A percentile compares a stretch with the other conserved stretches of the same genome.
Conservation (phyloP, 2,888 invertebrate species). For the Sialis lutaria region DNA sequence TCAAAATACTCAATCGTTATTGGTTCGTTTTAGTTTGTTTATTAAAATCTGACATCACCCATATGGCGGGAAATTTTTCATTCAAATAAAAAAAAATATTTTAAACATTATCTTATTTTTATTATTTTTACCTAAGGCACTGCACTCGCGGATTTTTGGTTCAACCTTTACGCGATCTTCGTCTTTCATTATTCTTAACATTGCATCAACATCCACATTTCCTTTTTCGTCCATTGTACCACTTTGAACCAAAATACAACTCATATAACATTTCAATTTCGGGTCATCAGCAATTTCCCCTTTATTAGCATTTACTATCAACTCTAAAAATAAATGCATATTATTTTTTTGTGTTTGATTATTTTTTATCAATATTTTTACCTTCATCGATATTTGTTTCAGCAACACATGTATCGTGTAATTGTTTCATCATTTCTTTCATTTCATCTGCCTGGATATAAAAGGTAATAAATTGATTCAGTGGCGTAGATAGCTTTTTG, state of each 20-base stretch:
- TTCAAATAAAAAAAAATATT: too few species aligned
- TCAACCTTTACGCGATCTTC: constrained; percentile 12
- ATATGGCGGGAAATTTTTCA: too few species aligned
- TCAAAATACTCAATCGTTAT: too few species aligned
- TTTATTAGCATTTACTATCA: constrained; percentile 14
- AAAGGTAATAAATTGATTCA: too few species aligned
- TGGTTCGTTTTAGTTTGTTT: too few species aligned
- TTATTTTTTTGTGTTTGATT: background rate
- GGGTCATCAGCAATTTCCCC: constrained; percentile 14
- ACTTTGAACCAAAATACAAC: constrained; percentile 16
- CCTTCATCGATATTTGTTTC: constrained; percentile 24
- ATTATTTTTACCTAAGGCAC: constrained; percentile 10
- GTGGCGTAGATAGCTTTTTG: too few species aligned
- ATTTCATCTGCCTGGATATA: constrained; percentile 18
- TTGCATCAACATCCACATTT: constrained; percentile 17
- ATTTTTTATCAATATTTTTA: constrained; percentile 12
- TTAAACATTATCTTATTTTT: too few species aligned
- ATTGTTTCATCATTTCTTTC: constrained; percentile 20
- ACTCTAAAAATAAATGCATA: constrained; percentile 6
- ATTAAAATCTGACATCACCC: too few species aligned
- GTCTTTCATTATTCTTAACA: constrained; percentile 18
- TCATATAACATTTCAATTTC: constrained; percentile 15
- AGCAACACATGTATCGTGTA: constrained; percentile 22
- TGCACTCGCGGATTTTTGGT: constrained; percentile 14
- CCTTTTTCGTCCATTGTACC: constrained; percentile 19